Evolutionary conservation across 2,113 vertebrate species (phyloP), one percentile per base, ranked within the genome.

Genomic region (Plecotus auritus): DNA sequence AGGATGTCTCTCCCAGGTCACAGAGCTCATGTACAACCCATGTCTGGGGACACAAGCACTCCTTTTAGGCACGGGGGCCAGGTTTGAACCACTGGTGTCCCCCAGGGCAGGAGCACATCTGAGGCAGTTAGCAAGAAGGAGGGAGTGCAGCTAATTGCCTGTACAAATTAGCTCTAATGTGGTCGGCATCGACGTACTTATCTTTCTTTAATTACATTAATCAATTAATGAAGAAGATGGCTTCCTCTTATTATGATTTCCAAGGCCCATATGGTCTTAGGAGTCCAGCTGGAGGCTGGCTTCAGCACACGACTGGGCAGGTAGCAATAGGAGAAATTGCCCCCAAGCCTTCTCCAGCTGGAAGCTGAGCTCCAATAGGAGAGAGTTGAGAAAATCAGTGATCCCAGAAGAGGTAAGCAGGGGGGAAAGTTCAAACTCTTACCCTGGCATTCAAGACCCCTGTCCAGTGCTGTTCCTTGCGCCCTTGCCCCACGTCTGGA

Each of bases 81-180:
- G 72, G 51, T 54, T 56, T 72, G 35, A 92, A 66, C 64, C 35
- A 37, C 89, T 69, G 40, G 90, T 37, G 40, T 23, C 91, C 84
- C 82, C 74, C 91, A 80, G 72, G 87, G 47, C 42, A 94, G 42
- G 80, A 54, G 94, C 89, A 6, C 7, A 3, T 76, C 92, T 84
- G 88, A 95, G 45, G 47, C 91, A 94, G 76, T 96, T 95, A 96
- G 78, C 84, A 77, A 83, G 84, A 96, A 97, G 88, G 95, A 97
- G 81, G 93, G 61, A 92, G 77, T 59, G 59, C 59, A 93, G 91
- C 96, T 98, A 98, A 98, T 98, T 97, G 97, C 59, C 97, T 97
- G 96, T 97, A 93, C 96, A 98, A 98, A 97, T 96, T 95, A 97
- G 97, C 96, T 97, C 90, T 98, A 97, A 98, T 98, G 95, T 87